A percentile compares a stretch with the other conserved stretches of the same genome.
These are phyloP conservation scores for Dreissena rostriformis DNA, from an alignment of 1,140 invertebrate genomes.

Conservation along the genomic window DNA sequence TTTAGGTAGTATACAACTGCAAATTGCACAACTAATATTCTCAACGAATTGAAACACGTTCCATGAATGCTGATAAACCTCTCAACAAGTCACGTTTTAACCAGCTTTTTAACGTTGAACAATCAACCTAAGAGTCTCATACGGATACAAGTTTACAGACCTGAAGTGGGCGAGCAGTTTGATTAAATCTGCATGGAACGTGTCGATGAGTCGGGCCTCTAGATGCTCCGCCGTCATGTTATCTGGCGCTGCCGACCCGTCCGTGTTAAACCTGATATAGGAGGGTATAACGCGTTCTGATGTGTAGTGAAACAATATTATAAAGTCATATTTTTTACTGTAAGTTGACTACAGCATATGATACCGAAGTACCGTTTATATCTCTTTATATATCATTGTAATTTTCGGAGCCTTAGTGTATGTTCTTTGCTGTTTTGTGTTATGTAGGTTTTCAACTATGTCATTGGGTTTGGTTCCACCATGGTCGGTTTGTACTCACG, in stretches of 20 bases:
- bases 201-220: conserved; percentile 66
- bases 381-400: neutral
- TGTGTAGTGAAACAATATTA: no score
- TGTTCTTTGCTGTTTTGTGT: neutral
- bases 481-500: conserved; percentile 59
- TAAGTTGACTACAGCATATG: no score
- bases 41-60: no score
- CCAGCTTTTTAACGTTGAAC: no score
- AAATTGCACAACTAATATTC: no score
- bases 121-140: no score
- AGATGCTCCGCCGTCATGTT: conserved; percentile 60
- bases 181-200: conserved; percentile 73
- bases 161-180: conserved; percentile 66
- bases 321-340: no score
- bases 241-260: conserved; percentile 11
- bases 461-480: neutral
- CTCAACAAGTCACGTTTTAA: no score
- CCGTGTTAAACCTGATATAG: conserved; percentile 61
- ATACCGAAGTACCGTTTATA: neutral
- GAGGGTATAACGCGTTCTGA: no score
- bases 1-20: no score
- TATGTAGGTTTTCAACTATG: neutral
- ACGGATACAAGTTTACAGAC: conserved; percentile 44
- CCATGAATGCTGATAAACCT: no score
- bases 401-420: no score